Conservation (phyloP, 2,797 vertebrate genomes). For the Sarcophilus harrisii region DNA sequence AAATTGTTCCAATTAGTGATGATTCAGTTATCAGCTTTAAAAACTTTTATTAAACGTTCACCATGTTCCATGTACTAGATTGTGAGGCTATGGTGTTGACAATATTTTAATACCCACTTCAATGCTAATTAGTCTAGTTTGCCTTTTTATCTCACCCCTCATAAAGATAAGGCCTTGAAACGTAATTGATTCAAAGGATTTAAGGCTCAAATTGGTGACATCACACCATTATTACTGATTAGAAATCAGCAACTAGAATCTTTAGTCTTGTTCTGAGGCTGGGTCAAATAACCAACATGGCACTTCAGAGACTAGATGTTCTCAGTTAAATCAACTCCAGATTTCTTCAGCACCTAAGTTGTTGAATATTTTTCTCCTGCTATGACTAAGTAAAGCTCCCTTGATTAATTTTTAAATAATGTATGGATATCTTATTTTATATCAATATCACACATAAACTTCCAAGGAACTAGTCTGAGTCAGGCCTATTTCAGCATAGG, state of each 20-base stretch:
- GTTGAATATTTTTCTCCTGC: background rate
- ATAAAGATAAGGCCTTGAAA: background rate
- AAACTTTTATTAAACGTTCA: background rate
- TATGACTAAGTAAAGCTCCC: background rate
- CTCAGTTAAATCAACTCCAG: background rate
- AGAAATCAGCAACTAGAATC: background rate
- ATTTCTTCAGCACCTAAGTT: background rate
- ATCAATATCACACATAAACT: background rate
- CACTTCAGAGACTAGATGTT: background rate
- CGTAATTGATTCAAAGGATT: background rate
- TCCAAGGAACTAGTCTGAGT: background rate
- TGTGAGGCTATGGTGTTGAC: no score
- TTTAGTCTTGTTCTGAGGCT: background rate
- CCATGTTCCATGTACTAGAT: background rate
- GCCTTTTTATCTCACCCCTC: no score
- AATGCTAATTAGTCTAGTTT: background rate
- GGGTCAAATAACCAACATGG: background rate
- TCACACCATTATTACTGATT: background rate
- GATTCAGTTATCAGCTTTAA: background rate
- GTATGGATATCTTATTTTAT: background rate
- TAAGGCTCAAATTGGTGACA: background rate
- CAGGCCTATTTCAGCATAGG: background rate
- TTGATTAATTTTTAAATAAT: background rate
- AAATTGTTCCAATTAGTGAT: background rate
- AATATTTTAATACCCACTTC: no score